These are phyloP conservation scores for Harpagifer antarcticus DNA, from an alignment of 2,797 vertebrate genomes.

Conservation along the genomic window DNA sequence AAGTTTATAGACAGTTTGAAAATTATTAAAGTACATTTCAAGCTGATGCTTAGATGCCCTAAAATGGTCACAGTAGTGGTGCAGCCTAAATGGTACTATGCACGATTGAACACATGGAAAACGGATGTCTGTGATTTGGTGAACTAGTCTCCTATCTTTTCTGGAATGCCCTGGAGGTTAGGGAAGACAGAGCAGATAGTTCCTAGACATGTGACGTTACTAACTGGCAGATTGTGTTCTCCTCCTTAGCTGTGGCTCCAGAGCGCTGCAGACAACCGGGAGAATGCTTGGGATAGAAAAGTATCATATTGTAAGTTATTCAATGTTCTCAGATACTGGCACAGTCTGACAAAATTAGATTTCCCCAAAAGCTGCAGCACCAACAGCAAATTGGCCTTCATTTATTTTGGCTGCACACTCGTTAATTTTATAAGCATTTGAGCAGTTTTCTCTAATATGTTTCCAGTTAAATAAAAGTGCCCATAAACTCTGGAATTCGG, in stretches of 20 bases:
- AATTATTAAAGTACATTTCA: constrained; percentile 6
- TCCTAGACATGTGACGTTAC: constrained; percentile 12
- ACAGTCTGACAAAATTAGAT: constrained; percentile 2
- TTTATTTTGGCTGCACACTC: constrained; percentile 42
- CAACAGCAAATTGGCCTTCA: constrained; percentile 36
- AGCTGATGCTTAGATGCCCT: constrained; percentile 28
- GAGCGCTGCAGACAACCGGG: constrained; percentile 13
- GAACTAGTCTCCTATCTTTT: constrained; percentile 29
- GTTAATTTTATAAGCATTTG: constrained; percentile 22
- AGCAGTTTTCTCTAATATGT: constrained; percentile 25
- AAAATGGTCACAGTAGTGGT: constrained; percentile 30
- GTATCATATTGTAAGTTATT: constrained; percentile 15
- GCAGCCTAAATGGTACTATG: constrained; percentile 19
- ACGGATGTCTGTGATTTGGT: constrained; percentile 56
- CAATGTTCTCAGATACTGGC: constrained; percentile 26
- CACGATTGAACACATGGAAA: constrained; percentile 52
- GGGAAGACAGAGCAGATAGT: constrained; percentile 22
- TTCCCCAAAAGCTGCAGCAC: constrained; percentile 19
- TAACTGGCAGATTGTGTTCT: constrained; percentile 11
- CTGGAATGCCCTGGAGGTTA: constrained; percentile 20
- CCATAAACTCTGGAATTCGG: constrained; percentile 16
- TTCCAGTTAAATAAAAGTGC: constrained; percentile 31
- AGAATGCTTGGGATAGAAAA: constrained; percentile 10
- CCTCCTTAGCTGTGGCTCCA: constrained; percentile 16
- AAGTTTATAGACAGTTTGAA: background rate